Percentiles rank a stretch among this genome's conserved stretches.
Conservation (phyloP, 2,113 vertebrate species). For the Alces alces region DNA sequence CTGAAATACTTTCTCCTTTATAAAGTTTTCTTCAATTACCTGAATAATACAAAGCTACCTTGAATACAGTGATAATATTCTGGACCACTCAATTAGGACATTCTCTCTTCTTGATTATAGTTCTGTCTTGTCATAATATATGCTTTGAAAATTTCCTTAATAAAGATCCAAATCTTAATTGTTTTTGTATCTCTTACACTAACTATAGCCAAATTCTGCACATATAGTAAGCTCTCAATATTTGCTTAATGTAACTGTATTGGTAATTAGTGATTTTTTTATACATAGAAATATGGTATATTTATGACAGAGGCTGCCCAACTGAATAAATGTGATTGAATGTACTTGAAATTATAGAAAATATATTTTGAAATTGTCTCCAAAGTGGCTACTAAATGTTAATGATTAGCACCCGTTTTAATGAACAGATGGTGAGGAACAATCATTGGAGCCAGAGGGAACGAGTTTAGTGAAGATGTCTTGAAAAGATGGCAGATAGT, state of each 20-base stretch:
- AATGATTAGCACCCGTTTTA: conserved; percentile 35
- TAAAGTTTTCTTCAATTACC: neutral
- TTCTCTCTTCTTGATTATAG: neutral
- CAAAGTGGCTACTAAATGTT: conserved; percentile 22
- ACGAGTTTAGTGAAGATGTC: conserved; percentile 3
- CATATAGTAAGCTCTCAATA: neutral
- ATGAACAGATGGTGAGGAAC: conserved; percentile 46
- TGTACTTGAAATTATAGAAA: neutral
- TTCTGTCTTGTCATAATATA: neutral
- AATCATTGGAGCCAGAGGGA: conserved; percentile 47
- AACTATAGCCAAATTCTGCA: neutral
- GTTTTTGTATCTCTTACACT: neutral
- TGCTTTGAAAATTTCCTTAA: neutral
- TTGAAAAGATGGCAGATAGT: conserved; percentile 31
- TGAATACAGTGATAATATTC: neutral
- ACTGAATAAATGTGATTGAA: neutral
- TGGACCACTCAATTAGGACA: neutral
- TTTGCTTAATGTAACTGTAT: neutral
- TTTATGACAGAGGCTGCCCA: neutral
- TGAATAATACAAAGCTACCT: neutral
- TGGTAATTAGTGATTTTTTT: neutral
- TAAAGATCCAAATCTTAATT: neutral
- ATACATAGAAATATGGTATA: neutral
- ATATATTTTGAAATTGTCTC: conserved; percentile 37
- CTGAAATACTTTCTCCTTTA: neutral